Evolutionary conservation across 2,888 invertebrate species (phyloP).

Genomic region (Clanis bilineata): DNA sequence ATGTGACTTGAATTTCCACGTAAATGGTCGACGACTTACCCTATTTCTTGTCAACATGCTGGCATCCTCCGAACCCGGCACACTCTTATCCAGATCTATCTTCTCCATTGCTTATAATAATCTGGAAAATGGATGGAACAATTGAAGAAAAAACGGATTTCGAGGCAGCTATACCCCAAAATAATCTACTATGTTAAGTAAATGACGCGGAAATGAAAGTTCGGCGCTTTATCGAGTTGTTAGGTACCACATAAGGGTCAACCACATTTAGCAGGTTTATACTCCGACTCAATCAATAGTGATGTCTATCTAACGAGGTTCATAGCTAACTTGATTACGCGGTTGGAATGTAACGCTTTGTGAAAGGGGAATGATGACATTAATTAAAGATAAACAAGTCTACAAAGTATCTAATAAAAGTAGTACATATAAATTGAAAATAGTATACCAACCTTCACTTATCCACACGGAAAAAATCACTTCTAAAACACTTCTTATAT

Average conservation of each 20-base stretch:
- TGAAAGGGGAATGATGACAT: background rate
- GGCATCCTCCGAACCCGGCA: constrained; percentile 52
- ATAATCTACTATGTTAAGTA: background rate
- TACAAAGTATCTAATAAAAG: background rate
- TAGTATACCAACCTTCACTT: constrained; percentile 46
- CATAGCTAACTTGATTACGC: background rate
- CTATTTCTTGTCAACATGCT: constrained; percentile 61
- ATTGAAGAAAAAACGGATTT: constrained; percentile 13
- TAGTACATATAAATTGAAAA: background rate
- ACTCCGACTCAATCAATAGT: background rate
- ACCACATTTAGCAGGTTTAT: background rate
- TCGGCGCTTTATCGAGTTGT: background rate
- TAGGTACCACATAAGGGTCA: background rate
- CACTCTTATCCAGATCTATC: constrained; percentile 52
- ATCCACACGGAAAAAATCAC: constrained; percentile 36
- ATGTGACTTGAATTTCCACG: too few relatives aligned
- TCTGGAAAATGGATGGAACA: constrained; percentile 31
- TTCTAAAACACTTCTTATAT: constrained; percentile 38
- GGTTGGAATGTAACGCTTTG: background rate
- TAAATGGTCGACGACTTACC: constrained; percentile 40
- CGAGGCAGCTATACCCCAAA: background rate
- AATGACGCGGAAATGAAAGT: background rate
- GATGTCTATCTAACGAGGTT: background rate
- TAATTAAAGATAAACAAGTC: background rate
- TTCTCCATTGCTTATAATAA: constrained; percentile 58